Conservation (phyloP, 2,888 invertebrate species). For the Clunio marinus region DNA sequence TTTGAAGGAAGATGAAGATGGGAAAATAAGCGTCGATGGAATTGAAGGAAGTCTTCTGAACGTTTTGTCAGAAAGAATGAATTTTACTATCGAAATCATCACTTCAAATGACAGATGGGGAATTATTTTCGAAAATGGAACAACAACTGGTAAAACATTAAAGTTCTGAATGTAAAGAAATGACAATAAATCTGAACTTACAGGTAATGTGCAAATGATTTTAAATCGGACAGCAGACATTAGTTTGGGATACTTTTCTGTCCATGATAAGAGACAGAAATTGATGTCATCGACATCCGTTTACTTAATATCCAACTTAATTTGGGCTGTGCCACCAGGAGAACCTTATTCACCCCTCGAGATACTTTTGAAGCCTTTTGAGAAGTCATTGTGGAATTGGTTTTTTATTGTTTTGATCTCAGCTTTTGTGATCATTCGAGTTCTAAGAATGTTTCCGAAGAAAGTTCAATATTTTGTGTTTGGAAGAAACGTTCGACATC, state of each 20-base stretch:
- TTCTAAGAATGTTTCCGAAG: not conserved
- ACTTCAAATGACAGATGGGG: too few relatives aligned
- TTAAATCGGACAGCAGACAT: slow-evolving; percentile 37
- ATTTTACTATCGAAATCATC: too few relatives aligned
- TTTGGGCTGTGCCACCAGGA: slow-evolving; percentile 37
- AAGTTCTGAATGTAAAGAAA: too few relatives aligned
- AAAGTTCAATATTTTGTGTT: slow-evolving; percentile 29
- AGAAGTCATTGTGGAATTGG: slow-evolving; percentile 13
- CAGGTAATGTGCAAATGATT: slow-evolving; percentile 39
- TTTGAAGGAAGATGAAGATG: too few relatives aligned
- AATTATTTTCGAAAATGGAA: too few relatives aligned
- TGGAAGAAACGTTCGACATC: slow-evolving; percentile 17
- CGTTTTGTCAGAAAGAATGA: too few relatives aligned
- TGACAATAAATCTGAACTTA: too few relatives aligned
- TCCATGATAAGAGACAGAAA: not conserved
- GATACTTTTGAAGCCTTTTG: slow-evolving; percentile 32
- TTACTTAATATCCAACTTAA: slow-evolving; percentile 24
- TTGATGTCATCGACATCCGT: slow-evolving; percentile 11
- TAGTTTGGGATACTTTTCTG: slow-evolving; percentile 26
- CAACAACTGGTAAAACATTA: too few relatives aligned
- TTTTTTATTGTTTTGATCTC: not conserved
- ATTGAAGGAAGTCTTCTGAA: too few relatives aligned
- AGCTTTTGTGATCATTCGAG: not conserved
- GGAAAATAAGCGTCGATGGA: too few relatives aligned
- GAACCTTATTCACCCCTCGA: slow-evolving; percentile 4